Base-by-base conservation (phyloP, 2,113 vertebrate species). In the Sapajus apella region DNA sequence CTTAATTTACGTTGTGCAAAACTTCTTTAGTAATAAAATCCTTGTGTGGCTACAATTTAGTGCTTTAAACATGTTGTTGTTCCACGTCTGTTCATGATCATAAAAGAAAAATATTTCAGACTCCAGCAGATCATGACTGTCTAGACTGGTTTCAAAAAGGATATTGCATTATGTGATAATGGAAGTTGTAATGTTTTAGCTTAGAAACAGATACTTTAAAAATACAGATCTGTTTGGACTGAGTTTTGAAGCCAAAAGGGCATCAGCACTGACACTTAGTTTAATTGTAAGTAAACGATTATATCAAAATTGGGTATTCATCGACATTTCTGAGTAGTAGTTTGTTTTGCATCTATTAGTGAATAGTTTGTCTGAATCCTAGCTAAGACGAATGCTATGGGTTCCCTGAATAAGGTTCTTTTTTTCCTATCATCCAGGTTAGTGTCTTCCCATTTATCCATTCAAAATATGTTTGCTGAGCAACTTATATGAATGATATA, bases 121-220 rank as follows among this genome's bases (percentile, higher is more conserved):
- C 86, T 93, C n/a, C 64, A 84, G 58, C 47, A 96, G 94, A 94
- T 95, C 23, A 8, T 85, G 61, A 95, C 75, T 97, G 96, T 97
- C 95, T 97, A 98, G 96, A 97, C 95, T 95, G 75, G 84, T 94
- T 97, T 97, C 64, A 92, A 45, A 81, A 94, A 91, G 81, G 40
- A 80, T 95, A 95, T 95, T 95, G 56, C n/a, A 83, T 94, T 97
- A 95, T 92, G 90, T 85, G 79, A 94, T 97, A 96, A 97, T 90
- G 40, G 73, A 87, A 64, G 45, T 91, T 90, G 72, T 81, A 95
- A 73, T 87, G 97, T 90, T 94, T 96, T 77, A 95, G 91, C 93
- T 90, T 84, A 64, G n/a, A 43, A 58, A 50, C 30, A 90, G 75
- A 55, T 90, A 30, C 6, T 95, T 97, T 87, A 83, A 79, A 92